Evolutionary conservation across 2,888 invertebrate species (phyloP).

Genomic region (Syrphus vitripennis): DNA sequence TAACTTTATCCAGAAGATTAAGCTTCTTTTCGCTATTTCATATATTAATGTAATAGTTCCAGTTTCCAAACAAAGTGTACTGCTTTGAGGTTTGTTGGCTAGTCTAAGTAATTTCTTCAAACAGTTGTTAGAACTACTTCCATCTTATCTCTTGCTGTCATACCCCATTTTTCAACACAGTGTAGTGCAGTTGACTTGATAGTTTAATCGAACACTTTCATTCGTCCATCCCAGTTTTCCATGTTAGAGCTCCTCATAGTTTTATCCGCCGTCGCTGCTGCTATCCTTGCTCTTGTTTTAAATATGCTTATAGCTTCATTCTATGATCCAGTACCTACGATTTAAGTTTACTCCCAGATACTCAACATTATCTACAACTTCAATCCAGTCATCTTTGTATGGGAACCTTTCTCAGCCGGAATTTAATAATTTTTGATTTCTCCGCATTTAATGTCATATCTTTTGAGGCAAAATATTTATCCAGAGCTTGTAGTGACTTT

Average conservation of each 20-base stretch:
- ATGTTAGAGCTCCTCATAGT: too few species aligned
- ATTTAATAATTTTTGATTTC: background rate
- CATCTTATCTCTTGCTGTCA: background rate
- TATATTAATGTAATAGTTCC: background rate
- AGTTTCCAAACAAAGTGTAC: background rate
- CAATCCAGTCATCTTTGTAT: background rate
- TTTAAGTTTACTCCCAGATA: background rate
- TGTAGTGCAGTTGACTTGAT: background rate
- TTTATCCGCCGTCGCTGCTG: too few species aligned
- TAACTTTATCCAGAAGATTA: too few species aligned
- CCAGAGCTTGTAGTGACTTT: background rate
- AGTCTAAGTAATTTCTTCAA: background rate
- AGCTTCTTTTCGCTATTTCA: background rate
- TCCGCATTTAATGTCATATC: background rate
- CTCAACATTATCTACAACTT: background rate
- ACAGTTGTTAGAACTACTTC: background rate
- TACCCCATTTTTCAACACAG: background rate
- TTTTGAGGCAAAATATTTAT: background rate
- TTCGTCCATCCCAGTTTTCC: background rate
- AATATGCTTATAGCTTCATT: background rate
- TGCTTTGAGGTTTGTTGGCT: background rate
- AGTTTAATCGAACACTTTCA: background rate
- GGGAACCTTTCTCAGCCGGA: background rate
- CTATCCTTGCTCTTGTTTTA: background rate
- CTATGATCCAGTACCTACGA: background rate